Conservation (phyloP, 2,113 vertebrate genomes). For the Aldabrachelys gigantea region DNA sequence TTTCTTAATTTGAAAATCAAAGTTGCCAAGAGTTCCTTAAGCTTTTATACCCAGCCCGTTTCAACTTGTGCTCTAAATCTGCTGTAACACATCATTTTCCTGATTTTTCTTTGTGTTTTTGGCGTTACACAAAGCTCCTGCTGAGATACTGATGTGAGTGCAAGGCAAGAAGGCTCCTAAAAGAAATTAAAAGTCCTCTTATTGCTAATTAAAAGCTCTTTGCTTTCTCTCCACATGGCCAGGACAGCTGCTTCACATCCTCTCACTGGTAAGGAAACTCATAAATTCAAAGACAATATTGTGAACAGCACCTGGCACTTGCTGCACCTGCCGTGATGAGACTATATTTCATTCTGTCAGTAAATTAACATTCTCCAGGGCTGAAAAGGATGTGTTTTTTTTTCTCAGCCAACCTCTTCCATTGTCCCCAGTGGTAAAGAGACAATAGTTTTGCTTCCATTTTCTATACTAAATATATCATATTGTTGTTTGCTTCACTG, state of each 20-base stretch:
- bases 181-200: constrained; percentile 91
- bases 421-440: constrained; percentile 82
- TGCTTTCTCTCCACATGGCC: constrained; percentile 90
- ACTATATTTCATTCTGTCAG: constrained; percentile 92
- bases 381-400: constrained; percentile 73
- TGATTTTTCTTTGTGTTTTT: constrained; percentile 61
- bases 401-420: constrained; percentile 76
- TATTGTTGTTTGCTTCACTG: constrained; percentile 87
- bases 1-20: constrained; percentile 24
- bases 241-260: constrained; percentile 88
- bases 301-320: constrained; percentile 88
- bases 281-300: constrained; percentile 93
- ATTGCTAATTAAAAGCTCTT: constrained; percentile 98
- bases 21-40: constrained; percentile 68
- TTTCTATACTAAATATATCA: constrained; percentile 91
- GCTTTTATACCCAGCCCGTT: constrained; percentile 22
- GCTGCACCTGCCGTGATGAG: constrained; percentile 85
- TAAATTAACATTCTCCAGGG: constrained; percentile 90
- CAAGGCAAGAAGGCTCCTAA: constrained; percentile 71
- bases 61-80: constrained; percentile 56
- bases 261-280: constrained; percentile 82
- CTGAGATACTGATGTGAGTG: constrained; percentile 76
- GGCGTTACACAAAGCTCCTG: constrained; percentile 69
- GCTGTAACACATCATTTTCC: constrained; percentile 50
- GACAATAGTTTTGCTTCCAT: constrained; percentile 83